These are phyloP conservation scores for Brenthis daphne DNA, from an alignment of 2,888 invertebrate species.

Conservation along the genomic window DNA sequence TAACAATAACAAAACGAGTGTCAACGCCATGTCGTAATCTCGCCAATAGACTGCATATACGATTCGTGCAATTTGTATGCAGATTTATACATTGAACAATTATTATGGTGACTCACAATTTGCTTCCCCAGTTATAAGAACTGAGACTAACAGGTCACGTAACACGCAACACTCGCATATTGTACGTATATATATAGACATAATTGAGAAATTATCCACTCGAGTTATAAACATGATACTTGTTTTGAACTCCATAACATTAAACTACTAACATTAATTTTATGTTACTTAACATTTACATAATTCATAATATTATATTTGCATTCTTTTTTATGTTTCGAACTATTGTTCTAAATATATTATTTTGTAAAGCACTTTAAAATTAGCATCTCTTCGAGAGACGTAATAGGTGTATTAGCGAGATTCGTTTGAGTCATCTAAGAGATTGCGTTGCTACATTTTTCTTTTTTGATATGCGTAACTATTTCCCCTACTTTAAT, in stretches of 20 bases:
- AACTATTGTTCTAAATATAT: too few relatives aligned
- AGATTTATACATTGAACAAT: slow-evolving; percentile 16
- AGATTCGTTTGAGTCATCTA: not conserved
- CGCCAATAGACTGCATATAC: slow-evolving; percentile 6
- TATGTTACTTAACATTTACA: not conserved
- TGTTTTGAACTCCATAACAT: not conserved
- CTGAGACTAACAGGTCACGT: slow-evolving; percentile 21
- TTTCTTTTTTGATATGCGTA: too few relatives aligned
- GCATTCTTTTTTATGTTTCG: too few relatives aligned
- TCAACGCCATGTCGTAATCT: slow-evolving; percentile 2
- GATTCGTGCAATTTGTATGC: slow-evolving; percentile 24
- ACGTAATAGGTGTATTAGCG: not conserved
- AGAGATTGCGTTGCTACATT: too few relatives aligned
- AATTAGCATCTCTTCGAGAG: not conserved
- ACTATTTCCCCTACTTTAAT: too few relatives aligned
- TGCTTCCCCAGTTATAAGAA: slow-evolving; percentile 25
- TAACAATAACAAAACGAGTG: not conserved
- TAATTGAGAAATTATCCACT: slow-evolving; percentile 11
- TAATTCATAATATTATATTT: not conserved
- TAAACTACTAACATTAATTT: not conserved
- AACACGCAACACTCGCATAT: slow-evolving; percentile 33
- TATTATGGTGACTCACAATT: slow-evolving; percentile 26
- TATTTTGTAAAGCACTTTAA: too few relatives aligned
- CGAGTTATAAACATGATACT: slow-evolving; percentile 13
- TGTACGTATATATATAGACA: slow-evolving; percentile 16